phyloP scores from a whole-genome alignment of 2,888 invertebrate genomes.

The Xiphydria camelus region DNA sequence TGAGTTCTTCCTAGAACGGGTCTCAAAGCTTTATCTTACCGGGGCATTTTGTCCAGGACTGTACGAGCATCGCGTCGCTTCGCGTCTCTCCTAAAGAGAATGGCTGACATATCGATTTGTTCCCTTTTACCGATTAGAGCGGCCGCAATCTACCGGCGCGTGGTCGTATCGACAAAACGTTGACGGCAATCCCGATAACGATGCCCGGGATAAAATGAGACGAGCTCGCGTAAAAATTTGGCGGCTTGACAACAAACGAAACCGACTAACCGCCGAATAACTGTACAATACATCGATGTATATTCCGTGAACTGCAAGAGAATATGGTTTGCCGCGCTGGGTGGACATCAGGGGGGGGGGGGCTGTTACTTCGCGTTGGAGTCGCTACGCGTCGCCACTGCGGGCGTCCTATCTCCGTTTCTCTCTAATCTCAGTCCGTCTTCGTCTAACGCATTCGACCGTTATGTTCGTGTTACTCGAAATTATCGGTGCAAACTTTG shows the following conservation, averaged over 20 bases:
- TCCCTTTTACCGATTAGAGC: constrained; percentile 27
- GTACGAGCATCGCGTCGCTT: constrained; percentile 20
- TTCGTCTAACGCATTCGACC: too few relatives aligned
- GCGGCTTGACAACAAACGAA: too few relatives aligned
- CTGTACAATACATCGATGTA: constrained; percentile 1
- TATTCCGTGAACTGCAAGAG: constrained; percentile 25
- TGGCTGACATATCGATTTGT: constrained; percentile 35
- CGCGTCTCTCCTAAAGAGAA: constrained; percentile 29
- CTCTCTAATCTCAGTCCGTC: too few relatives aligned
- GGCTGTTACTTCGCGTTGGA: constrained; percentile 20
- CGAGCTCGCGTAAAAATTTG: too few relatives aligned
- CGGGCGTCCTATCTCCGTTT: constrained; percentile 37
- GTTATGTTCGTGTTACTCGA: not conserved
- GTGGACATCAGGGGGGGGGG: constrained; percentile 10
- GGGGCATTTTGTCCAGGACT: constrained; percentile 16
- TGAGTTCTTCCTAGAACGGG: too few relatives aligned
- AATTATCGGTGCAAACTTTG: too few relatives aligned
- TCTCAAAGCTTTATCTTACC: too few relatives aligned
- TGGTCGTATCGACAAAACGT: too few relatives aligned
- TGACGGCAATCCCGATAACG: too few relatives aligned
- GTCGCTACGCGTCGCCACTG: constrained; percentile 32
- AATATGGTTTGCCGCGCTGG: constrained; percentile 35
- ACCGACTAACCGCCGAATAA: not conserved
- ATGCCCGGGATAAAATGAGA: too few relatives aligned
- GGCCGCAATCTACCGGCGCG: too few relatives aligned